Base-by-base conservation (phyloP, 2,113 vertebrate species). In the Merops nubicus region DNA sequence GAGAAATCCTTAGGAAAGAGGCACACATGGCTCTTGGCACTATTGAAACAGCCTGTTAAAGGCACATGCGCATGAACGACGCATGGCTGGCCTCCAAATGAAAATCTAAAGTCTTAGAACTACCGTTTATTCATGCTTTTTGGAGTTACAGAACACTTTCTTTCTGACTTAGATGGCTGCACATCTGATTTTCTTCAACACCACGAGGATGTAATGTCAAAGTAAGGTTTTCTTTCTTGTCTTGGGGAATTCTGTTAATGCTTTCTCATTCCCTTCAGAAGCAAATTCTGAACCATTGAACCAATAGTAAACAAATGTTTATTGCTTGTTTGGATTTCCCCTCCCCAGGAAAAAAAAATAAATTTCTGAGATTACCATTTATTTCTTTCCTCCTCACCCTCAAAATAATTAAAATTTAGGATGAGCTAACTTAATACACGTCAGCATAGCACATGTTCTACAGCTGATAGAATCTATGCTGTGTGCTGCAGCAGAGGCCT, bases 11-110 rank as follows among this genome's bases (percentile, higher is more conserved):
- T 40, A 29, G 22, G 29, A 70, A 89, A 9, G 15, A 76, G 23
- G 25, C 15, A 23, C 29, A 31, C 29, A 20, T 28, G 38, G 5
- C 14, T n/a, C 17, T 48, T 48, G 31, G 21, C 25, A 18, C 16
- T 34, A 26, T 7, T 43, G 12, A 64, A 76, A 6, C 12, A 63
- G n/a, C 11, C 15, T 82, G 13, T 31, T 67, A 38, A 76, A 80
- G 22, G 18, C 72, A 51, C 12, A 4, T 29, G 23, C 14, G 64
- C 29, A 28, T 11, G 26, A 54, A 43, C 14, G 10, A 19, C 0
- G 0, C 0, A 0, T 48, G 4, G 3, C 16, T 31, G 53, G 22
- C 3, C 28, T 53, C 50, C 36, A 50, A 51, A 25, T 48, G n/a
- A 57, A 86, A 91, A 45, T 2, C 4, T 51, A 2, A 67, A 7